Evolutionary conservation across 2,113 vertebrate genomes (phyloP), one percentile per base, ranked within the genome.

Genomic region (Guaruba guarouba): DNA sequence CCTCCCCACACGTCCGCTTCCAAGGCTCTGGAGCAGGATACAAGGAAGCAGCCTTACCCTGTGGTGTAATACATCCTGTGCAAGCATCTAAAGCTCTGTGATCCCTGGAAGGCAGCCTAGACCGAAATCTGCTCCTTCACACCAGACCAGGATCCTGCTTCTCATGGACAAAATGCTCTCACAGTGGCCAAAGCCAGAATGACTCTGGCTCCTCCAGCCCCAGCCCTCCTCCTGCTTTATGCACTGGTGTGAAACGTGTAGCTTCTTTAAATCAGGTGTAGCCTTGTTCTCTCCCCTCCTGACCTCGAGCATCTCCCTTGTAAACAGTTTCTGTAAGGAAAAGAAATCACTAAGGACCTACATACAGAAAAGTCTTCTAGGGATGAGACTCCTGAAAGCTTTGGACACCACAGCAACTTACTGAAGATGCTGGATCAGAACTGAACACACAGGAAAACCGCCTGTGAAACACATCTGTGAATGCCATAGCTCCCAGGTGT

Each of bases 81-180:
- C 88, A 94, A 95, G 94, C 31, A 77, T 49, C 92, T 91, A 86
- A 95, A 97, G 96, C 91, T 93, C 93, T 68, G 66, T 8, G 8
- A 77, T 39, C 59, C 57, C 73, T 17, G 71, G 70, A 73, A 88
- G 91, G 91, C 76, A 91, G 77, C 44, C 8, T 9, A 82, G 52
- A 35, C 49, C 4, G 3, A 74, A 33, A 64, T 33, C 82, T 35
- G 54, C 75, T 77, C 94, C 75, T 67, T 66, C 19, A 66, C 80
- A 78, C n/a, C 78, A 90, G 62, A 18, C 39, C 37, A 37, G 35
- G 43, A 15, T 91, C 69, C 66, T 73, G 67, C 69, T 74, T 88
- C 87, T 90, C 41, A 5, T 2, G 25, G 63, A 18, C 43, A 89
- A 48, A 77, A 57, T 0, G 1, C 54, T 33, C 66, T 69, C 1